Evolutionary conservation across 2,888 invertebrate species (phyloP), one percentile per base, ranked within the genome.

Genomic region (Zonitis immaculata): DNA sequence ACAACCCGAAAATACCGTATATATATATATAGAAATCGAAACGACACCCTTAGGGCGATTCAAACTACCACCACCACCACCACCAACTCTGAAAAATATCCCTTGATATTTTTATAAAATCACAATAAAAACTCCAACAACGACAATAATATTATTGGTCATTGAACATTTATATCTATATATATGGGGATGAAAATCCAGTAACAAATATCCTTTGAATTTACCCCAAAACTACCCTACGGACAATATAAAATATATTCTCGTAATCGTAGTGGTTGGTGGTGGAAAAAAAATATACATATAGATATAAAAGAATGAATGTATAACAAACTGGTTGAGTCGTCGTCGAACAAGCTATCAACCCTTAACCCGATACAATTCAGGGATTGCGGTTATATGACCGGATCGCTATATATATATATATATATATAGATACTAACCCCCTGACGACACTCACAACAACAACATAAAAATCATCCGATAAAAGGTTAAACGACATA

Each of bases 201-300:
- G 52, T n/a, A n/a, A n/a, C n/a, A n/a, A 56, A 56, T 56, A 52
- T 52, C 46, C 53, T 44, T 44, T 43, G 30, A 47, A 54, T 53
- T 54, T 45, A 49, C 53, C 54, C 56, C 47, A 54, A 35, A 57
- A 57, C 51, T 54, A 51, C 53, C 51, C 57, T 57, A 51, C 25
- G 57, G 57, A 57, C 42, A 54, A 51, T 57, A n/a, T n/a, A 54
- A 57, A 57, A 57, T 20, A 46, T 54, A 49, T 47, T 54, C 57
- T 46, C 50, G 7, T 22, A 14, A 8, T 14, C 39, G 44, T 30
- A 48, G 44, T 11, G 26, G 44, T n/a, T 42, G 39, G 39, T 22
- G 11, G 20, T 22, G 22, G 22, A 9, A 20, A 39, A 39, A 39
- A 18, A 35, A 16, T 7, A 16, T 35, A 8, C 8, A 39, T n/a